Percentiles rank a stretch among this genome's conserved stretches.
These are phyloP conservation scores for Eptesicus fuscus DNA, from an alignment of 2,113 vertebrate species.

Conservation along the genomic window DNA sequence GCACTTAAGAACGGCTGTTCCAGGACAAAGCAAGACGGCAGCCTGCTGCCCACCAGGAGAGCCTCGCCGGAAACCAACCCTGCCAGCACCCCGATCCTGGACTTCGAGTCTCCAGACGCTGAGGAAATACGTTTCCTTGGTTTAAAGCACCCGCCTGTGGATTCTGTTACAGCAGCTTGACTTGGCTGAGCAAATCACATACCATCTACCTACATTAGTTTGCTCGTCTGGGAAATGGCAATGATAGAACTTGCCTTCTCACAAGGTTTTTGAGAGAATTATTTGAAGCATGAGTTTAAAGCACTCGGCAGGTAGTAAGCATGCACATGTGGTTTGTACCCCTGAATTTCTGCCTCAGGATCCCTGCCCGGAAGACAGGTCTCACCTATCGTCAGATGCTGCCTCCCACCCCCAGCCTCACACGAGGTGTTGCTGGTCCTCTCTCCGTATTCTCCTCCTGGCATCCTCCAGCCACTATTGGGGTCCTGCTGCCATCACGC, in stretches of 20 bases:
- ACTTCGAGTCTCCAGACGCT: background rate
- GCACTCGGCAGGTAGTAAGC: background rate
- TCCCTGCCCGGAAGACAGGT: background rate
- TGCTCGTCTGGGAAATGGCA: constrained; percentile 6
- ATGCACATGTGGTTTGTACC: background rate
- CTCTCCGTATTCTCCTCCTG: background rate
- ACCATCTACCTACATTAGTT: background rate
- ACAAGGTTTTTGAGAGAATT: background rate
- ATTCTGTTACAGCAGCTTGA: background rate
- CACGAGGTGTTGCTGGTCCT: background rate
- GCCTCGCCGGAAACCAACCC: background rate
- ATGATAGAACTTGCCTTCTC: background rate
- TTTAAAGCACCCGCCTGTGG: background rate
- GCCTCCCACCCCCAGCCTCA: background rate
- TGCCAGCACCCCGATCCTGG: background rate
- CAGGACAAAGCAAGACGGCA: background rate
- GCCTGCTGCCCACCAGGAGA: background rate
- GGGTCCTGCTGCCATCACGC: background rate
- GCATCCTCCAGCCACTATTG: background rate
- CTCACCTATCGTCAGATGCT: background rate
- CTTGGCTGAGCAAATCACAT: background rate
- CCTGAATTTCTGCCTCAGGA: background rate
- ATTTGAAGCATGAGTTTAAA: background rate
- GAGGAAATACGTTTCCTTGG: background rate
- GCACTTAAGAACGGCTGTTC: background rate